Percentiles rank a stretch among this genome's conserved stretches.
phyloP scores from a whole-genome alignment of 2,888 invertebrate species.

The Lasioglossum malachurum region DNA sequence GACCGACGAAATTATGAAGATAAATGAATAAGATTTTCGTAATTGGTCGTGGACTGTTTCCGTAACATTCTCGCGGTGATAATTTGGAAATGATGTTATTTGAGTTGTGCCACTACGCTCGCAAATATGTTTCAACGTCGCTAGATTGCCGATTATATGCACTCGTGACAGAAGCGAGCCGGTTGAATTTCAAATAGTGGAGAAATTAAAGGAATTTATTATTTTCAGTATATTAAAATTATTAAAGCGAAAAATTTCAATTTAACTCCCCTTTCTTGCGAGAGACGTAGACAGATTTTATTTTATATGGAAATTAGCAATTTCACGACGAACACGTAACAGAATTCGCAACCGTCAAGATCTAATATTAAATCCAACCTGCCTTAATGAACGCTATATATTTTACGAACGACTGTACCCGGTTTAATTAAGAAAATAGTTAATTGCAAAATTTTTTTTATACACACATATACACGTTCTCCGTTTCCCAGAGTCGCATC shows the following conservation, averaged over 20 bases:
- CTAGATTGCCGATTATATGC: neutral
- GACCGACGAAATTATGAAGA: neutral
- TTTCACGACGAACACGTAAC: too few relatives aligned
- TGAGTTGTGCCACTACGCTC: neutral
- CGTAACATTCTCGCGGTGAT: neutral
- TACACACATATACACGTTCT: neutral
- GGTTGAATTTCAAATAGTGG: neutral
- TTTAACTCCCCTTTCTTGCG: neutral
- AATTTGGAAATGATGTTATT: neutral
- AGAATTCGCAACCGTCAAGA: neutral
- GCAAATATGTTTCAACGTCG: neutral
- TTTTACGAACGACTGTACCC: neutral
- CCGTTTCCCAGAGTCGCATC: neutral
- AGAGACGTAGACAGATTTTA: neutral
- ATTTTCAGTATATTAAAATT: neutral
- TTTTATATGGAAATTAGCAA: neutral
- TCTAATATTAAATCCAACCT: neutral
- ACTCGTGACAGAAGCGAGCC: neutral
- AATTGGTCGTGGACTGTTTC: neutral
- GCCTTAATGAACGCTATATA: neutral
- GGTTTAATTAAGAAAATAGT: neutral
- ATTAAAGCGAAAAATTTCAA: neutral
- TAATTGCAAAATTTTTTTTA: neutral
- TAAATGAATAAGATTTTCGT: slow-evolving; percentile 8
- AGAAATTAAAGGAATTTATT: neutral